Conservation (phyloP, 1,140 invertebrate species). For the Nephila pilipes region DNA sequence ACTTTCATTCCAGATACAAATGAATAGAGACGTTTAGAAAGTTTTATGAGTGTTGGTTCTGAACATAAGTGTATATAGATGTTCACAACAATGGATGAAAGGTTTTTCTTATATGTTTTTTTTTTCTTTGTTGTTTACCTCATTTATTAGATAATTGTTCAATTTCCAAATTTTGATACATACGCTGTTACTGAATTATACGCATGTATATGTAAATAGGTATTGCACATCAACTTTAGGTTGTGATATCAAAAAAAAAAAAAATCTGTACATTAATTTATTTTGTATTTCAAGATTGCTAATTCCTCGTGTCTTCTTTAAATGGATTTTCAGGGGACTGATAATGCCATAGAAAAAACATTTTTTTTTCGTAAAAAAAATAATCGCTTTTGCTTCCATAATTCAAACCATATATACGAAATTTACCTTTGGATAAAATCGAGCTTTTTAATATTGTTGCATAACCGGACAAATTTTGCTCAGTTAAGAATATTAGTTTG, state of each 20-base stretch:
- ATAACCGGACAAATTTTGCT: conserved; percentile 10
- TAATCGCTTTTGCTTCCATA: not conserved
- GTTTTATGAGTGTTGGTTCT: conserved; percentile 53
- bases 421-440: conserved; percentile 41
- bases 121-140: not conserved
- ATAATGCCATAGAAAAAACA: not conserved
- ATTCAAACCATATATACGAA: not conserved
- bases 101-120: not conserved
- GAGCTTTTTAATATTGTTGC: conserved; percentile 57
- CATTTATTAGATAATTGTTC: not conserved
- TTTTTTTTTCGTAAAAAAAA: too few relatives aligned
- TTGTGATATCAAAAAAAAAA: not conserved
- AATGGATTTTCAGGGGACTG: not conserved
- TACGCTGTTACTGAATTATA: not conserved
- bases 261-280: not conserved
- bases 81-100: not conserved
- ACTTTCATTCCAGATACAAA: conserved; percentile 55
- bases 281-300: conserved; percentile 8
- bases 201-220: conserved; percentile 60
- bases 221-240: conserved; percentile 57
- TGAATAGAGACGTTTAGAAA: conserved; percentile 45
- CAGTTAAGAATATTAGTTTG: not conserved
- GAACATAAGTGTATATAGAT: conserved; percentile 65
- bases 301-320: not conserved
- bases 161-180: not conserved